Evolutionary conservation across 2,888 invertebrate genomes (phyloP).

Genomic region (Drosophila vallismaia): DNA sequence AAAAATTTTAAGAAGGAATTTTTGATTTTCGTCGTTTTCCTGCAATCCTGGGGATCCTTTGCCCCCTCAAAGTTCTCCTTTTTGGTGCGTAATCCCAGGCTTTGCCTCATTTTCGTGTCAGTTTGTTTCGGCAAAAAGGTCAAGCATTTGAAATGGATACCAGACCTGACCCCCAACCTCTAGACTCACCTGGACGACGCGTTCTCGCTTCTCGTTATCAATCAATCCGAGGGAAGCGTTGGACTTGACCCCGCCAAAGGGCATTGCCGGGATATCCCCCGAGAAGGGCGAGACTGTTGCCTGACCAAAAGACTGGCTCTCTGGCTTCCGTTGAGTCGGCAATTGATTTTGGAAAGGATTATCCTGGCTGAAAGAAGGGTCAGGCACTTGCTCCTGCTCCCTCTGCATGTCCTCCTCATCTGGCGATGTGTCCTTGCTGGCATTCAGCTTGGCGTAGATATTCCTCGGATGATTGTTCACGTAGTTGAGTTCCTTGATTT

Average conservation of each 20-base stretch:
- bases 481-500: constrained; percentile 79
- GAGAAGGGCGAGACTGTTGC: not conserved
- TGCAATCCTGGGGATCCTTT: too few relatives aligned
- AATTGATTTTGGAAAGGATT: constrained; percentile 13
- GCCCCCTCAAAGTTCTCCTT: not conserved
- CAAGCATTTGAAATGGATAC: constrained; percentile 23
- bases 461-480: constrained; percentile 83
- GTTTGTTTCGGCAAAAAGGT: not conserved
- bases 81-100: not conserved
- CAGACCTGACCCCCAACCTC: not conserved
- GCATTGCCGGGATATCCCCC: constrained; percentile 30
- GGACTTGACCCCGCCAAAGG: constrained; percentile 40
- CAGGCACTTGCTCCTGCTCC: constrained; percentile 46
- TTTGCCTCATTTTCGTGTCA: not conserved
- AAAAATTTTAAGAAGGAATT: too few relatives aligned
- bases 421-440: constrained; percentile 20
- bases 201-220: constrained; percentile 82
- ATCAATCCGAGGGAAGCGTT: constrained; percentile 59
- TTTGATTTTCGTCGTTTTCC: too few relatives aligned
- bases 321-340: not conserved
- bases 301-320: not conserved
- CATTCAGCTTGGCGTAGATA: constrained; percentile 58
- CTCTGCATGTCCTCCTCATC: constrained; percentile 19
- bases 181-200: constrained; percentile 83
- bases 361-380: constrained; percentile 1